A percentile compares a stretch with the other conserved stretches of the same genome.
phyloP scores from a whole-genome alignment of 2,888 invertebrate species.

The Sphaerophoria taeniata region DNA sequence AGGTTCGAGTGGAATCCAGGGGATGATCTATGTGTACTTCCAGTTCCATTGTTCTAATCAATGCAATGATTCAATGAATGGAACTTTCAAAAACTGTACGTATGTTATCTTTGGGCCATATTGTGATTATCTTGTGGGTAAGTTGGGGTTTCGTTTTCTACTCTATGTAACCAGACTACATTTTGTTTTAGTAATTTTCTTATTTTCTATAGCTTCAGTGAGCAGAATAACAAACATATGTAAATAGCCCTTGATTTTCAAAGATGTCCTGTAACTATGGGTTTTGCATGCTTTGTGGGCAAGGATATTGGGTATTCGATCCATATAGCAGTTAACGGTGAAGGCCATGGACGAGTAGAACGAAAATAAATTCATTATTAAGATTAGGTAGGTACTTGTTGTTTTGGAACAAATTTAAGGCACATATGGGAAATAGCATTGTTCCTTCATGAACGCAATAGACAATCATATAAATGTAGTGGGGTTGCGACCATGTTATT shows the following conservation, averaged over 20 bases:
- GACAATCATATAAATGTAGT: constrained; percentile 87
- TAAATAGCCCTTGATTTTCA: constrained; percentile 89
- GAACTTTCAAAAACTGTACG: constrained; percentile 87
- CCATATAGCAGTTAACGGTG: too few species aligned
- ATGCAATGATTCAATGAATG: constrained; percentile 88
- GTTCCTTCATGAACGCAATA: constrained; percentile 90
- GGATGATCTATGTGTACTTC: constrained; percentile 90
- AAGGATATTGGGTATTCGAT: too few species aligned
- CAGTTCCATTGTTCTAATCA: constrained; percentile 88
- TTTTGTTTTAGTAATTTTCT: neutral
- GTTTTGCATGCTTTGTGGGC: constrained; percentile 91
- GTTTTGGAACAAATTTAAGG: constrained; percentile 82
- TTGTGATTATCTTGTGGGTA: constrained; percentile 92
- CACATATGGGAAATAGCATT: constrained; percentile 89
- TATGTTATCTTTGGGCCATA: constrained; percentile 92
- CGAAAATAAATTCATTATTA: too few species aligned
- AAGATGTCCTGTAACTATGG: constrained; percentile 87
- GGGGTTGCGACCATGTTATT: constrained; percentile 89
- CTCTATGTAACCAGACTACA: neutral
- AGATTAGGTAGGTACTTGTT: too few species aligned
- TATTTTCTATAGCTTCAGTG: constrained; percentile 87
- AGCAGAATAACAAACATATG: constrained; percentile 91
- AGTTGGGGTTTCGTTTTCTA: constrained; percentile 79
- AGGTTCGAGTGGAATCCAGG: constrained; percentile 86
- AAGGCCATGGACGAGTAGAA: too few species aligned